Base-by-base conservation (phyloP, 2,113 vertebrate genomes). In the Nyctibius bracteatus region DNA sequence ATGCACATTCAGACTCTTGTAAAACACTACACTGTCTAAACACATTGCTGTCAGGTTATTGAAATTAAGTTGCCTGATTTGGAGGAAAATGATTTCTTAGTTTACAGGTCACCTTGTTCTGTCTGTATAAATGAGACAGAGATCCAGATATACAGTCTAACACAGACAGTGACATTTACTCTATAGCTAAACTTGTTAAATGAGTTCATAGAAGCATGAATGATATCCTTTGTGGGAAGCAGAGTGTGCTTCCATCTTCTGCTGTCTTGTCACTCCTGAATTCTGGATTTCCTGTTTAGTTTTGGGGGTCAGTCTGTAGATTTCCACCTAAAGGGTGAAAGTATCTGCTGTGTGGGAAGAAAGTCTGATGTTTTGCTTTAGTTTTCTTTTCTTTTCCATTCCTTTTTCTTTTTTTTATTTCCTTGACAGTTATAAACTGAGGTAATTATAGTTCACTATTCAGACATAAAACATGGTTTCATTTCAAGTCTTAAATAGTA, bases 381-480 rank as follows among this genome's bases (percentile, higher is more conserved):
- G 12, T 16, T 55, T 57, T 1, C 25, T 10, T 22, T 55, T 57
- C 3, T 72, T 67, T 35, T 5, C 10, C 25, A 66, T 28, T 14
- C 14, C 13, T 4, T 44, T 21, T 33, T 20, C 22, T 16, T 37
- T 21, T 24, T 8, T 16, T 28, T 63, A 68, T 66, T 63, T 63
- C 24, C 19, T 78, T 95, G 89, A 79, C 89, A 81, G 68, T 92
- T 90, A 81, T 52, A 94, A 91, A 90, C 61, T 44, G 33, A 91
- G 28, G 68, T 89, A 95, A 96, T 96, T 92, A 91, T 82, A 87
- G 57, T 65, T 82, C 66, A 85, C 86, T 82, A 87, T 89, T 95
- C 87, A 96, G 87, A 92, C 57, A 91, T 87, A 95, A 96, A 95
- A 85, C 66, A 89, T 49, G 57, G 94, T 91, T 97, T 94, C 77